These are phyloP conservation scores for Osedax frankpressi DNA, from an alignment of 2,888 invertebrate species.

Conservation along the genomic window DNA sequence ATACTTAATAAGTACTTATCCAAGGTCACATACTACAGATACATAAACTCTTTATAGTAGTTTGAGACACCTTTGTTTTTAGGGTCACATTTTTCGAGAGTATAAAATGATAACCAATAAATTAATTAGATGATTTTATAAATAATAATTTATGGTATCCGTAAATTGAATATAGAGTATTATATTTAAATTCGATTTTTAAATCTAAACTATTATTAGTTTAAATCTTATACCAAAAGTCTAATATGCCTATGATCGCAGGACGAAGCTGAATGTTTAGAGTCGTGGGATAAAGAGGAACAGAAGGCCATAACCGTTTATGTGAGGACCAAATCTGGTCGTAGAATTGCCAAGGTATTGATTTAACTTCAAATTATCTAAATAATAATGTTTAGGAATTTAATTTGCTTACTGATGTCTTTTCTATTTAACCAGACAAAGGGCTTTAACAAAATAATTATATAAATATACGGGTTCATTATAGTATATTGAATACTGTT, in stretches of 20 bases:
- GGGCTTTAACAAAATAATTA: too few species aligned
- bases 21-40: too few species aligned
- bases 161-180: neutral
- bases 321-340: slow-evolving; percentile 43
- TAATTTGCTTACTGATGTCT: too few species aligned
- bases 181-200: neutral
- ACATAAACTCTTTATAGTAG: too few species aligned
- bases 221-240: neutral
- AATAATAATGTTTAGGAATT: too few species aligned
- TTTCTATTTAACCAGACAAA: too few species aligned
- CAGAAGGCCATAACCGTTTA: slow-evolving; percentile 42
- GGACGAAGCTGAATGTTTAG: slow-evolving; percentile 32
- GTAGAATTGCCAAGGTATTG: slow-evolving; percentile 37
- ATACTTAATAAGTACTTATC: slow-evolving; percentile 36
- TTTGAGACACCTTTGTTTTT: too few species aligned
- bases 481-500: too few species aligned
- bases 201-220: neutral
- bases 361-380: too few species aligned
- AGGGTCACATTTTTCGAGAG: too few species aligned
- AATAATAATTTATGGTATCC: neutral
- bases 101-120: neutral
- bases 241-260: slow-evolving; percentile 25
- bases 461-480: too few species aligned
- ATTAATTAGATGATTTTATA: neutral
- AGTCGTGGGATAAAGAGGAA: slow-evolving; percentile 43